These are phyloP conservation scores for Tribolium madens DNA, from an alignment of 1,140 invertebrate genomes.

Conservation along the genomic window DNA sequence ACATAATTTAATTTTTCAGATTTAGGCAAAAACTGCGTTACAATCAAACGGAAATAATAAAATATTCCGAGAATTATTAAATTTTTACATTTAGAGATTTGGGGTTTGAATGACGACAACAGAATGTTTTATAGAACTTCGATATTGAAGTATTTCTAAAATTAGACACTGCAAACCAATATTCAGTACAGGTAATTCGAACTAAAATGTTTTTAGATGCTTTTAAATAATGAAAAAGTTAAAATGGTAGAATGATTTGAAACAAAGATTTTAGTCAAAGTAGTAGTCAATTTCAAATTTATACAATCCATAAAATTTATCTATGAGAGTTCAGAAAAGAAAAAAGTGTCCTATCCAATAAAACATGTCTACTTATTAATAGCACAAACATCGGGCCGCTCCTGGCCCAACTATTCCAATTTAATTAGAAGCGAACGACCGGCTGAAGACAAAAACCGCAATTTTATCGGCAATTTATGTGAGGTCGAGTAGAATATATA, in stretches of 20 bases:
- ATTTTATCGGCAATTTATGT: conserved; percentile 30
- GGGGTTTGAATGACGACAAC: neutral
- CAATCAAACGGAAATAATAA: neutral
- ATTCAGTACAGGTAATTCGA: neutral
- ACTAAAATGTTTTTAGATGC: neutral
- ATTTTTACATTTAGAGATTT: neutral
- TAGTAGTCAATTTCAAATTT: no score
- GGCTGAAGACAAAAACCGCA: conserved; percentile 18
- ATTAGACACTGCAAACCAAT: neutral
- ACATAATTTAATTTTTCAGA: neutral
- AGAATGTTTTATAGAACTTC: neutral
- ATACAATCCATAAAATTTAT: no score
- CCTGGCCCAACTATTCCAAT: conserved; percentile 9
- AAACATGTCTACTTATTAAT: conserved; percentile 4
- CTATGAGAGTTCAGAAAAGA: no score
- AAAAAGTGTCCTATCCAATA: no score
- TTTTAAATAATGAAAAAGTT: neutral
- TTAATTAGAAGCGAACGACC: conserved; percentile 5
- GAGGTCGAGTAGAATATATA: conserved; percentile 28
- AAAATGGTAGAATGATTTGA: no score
- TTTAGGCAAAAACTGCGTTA: neutral
- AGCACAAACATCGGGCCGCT: neutral
- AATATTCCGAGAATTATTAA: conserved; percentile 23
- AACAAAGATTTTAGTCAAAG: no score
- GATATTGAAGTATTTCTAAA: neutral